Percentiles rank a stretch among this genome's conserved stretches.
phyloP scores from a whole-genome alignment of 2,113 vertebrate genomes.

The Anguilla rostrata region DNA sequence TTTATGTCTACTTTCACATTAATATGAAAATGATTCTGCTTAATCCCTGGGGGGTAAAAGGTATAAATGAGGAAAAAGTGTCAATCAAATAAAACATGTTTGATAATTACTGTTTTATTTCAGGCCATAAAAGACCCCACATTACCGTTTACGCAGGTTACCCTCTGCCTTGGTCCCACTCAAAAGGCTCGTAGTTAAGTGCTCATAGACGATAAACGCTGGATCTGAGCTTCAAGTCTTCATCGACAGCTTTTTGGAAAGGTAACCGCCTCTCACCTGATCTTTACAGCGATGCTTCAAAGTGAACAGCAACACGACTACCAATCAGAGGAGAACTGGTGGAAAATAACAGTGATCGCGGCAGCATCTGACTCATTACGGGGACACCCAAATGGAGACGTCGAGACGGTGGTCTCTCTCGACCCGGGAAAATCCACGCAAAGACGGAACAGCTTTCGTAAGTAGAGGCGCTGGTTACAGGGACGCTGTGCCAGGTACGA shows the following conservation, averaged over 20 bases:
- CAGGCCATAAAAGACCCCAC: too few species aligned
- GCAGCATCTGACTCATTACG: conserved; percentile 44
- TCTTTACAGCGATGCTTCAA: background rate
- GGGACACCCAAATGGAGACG: conserved; percentile 26
- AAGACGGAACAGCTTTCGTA: background rate
- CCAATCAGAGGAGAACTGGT: background rate
- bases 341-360: conserved; percentile 48
- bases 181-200: background rate
- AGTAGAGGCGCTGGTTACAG: background rate
- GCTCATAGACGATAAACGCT: background rate
- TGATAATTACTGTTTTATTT: too few species aligned
- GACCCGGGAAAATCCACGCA: conserved; percentile 28
- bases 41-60: too few species aligned
- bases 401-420: conserved; percentile 34
- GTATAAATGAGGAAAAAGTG: too few species aligned
- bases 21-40: too few species aligned
- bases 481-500: background rate
- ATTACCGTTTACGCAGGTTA: too few species aligned
- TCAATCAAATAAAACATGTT: too few species aligned
- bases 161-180: too few species aligned
- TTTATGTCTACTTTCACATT: too few species aligned
- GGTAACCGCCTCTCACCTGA: background rate
- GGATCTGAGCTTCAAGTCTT: background rate
- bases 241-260: background rate
- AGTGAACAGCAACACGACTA: background rate